Conservation (phyloP, 2,113 vertebrate species). For the Archilochus colubris region DNA sequence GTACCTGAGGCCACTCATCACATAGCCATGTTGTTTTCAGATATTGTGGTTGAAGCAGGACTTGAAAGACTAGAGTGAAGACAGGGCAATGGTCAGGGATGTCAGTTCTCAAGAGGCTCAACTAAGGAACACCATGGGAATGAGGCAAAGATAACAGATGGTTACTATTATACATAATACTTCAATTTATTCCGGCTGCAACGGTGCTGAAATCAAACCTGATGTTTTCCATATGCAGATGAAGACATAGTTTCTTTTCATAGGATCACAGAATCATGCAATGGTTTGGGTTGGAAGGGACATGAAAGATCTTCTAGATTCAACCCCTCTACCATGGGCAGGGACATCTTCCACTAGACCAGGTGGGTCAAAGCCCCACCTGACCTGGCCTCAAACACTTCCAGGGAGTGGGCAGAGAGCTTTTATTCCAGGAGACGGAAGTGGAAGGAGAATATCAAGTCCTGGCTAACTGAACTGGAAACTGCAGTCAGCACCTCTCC, state of each 20-base stretch:
- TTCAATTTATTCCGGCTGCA: slow-evolving; percentile 47
- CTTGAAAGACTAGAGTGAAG: not conserved
- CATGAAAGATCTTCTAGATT: too few species aligned
- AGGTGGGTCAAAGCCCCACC: too few species aligned
- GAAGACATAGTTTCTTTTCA: not conserved
- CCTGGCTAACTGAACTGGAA: not conserved
- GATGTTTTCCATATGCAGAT: slow-evolving; percentile 48
- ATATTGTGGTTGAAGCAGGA: not conserved
- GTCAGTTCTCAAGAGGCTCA: not conserved
- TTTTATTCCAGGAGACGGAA: not conserved
- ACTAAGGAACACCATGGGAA: not conserved
- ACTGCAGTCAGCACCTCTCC: not conserved
- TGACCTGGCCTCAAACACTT: too few species aligned
- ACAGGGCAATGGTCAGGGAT: not conserved
- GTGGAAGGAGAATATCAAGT: not conserved
- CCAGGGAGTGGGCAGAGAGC: not conserved
- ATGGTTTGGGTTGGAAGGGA: too few species aligned
- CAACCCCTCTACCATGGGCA: too few species aligned
- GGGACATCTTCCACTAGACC: too few species aligned
- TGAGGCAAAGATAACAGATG: not conserved
- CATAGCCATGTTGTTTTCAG: not conserved
- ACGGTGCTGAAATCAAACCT: slow-evolving; percentile 46
- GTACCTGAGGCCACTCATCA: not conserved
- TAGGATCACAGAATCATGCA: too few species aligned
- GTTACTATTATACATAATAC: slow-evolving; percentile 35